These are phyloP conservation scores for Plecturocebus donacophilus DNA, from an alignment of 2,113 vertebrate species.

Conservation along the genomic window DNA sequence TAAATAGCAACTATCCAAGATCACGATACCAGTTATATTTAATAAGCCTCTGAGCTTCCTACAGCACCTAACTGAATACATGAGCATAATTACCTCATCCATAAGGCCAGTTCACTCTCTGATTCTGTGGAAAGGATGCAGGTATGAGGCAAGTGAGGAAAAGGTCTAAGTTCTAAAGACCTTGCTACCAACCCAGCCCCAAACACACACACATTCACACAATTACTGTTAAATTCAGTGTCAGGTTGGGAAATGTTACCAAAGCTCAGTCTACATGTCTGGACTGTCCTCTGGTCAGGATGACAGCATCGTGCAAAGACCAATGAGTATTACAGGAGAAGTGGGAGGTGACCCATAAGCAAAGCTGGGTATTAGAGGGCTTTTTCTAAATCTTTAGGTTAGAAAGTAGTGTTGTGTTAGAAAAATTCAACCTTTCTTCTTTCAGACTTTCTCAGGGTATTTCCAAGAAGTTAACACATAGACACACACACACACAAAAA, in stretches of 20 bases:
- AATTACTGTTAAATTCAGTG: neutral
- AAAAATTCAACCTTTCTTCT: neutral
- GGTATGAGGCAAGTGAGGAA: slow-evolving; percentile 82
- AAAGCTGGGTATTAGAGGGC: neutral
- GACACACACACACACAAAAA: neutral
- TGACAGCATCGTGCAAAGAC: neutral
- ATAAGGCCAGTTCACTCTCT: slow-evolving; percentile 92
- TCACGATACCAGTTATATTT: slow-evolving; percentile 98
- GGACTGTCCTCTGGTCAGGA: neutral
- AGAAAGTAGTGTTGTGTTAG: neutral
- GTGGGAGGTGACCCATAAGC: neutral
- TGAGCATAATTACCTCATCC: slow-evolving; percentile 99
- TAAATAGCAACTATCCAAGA: slow-evolving; percentile 96
- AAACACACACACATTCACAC: neutral
- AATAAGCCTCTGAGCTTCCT: slow-evolving; percentile 99
- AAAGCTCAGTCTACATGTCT: neutral
- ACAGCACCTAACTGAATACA: slow-evolving; percentile 95
- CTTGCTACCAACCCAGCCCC: neutral
- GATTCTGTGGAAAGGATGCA: slow-evolving; percentile 95
- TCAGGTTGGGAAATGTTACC: neutral
- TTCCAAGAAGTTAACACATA: neutral
- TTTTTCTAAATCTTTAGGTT: neutral
- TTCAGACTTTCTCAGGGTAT: neutral
- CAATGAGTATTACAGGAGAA: neutral
- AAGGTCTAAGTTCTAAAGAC: neutral